Conservation (phyloP, 1,140 invertebrate genomes). For the Aculops lycopersici region DNA sequence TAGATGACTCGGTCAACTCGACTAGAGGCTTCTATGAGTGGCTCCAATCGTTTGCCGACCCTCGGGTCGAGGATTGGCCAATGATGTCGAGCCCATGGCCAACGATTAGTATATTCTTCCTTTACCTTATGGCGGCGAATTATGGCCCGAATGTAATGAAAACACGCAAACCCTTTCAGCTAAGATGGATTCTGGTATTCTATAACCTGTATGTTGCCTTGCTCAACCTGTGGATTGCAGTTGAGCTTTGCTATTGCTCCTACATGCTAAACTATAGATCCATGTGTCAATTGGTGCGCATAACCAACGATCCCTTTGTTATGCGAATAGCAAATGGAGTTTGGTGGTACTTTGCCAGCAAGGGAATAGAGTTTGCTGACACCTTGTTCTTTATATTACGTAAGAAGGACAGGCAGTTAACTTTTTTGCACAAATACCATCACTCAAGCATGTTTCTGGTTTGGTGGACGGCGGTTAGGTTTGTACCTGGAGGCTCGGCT, state of each 20-base stretch:
- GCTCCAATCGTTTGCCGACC: conserved; percentile 14
- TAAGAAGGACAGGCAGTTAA: conserved; percentile 53
- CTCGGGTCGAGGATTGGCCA: conserved; percentile 18
- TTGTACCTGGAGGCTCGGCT: conserved; percentile 64
- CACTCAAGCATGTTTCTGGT: conserved; percentile 64
- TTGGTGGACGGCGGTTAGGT: conserved; percentile 87
- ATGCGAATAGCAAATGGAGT: conserved; percentile 58
- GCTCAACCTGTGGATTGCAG: conserved; percentile 17
- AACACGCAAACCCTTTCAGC: conserved; percentile 15
- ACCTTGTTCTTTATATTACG: conserved; percentile 63
- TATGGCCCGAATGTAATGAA: conserved; percentile 18
- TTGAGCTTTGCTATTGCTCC: conserved; percentile 28
- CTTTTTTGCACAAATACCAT: conserved; percentile 64
- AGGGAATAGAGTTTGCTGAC: conserved; percentile 66
- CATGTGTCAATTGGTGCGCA: conserved; percentile 52
- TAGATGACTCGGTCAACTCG: no score
- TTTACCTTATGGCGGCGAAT: conserved; percentile 16
- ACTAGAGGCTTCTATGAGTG: no score
- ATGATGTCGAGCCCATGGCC: conserved; percentile 17
- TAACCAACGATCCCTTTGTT: conserved; percentile 43
- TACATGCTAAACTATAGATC: conserved; percentile 48
- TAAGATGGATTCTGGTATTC: conserved; percentile 15
- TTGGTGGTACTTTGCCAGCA: conserved; percentile 91
- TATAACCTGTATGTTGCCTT: conserved; percentile 19
- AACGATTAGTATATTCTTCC: conserved; percentile 14